Conservation (phyloP, 2,113 vertebrate species). For the Beaufortia kweichowensis region DNA sequence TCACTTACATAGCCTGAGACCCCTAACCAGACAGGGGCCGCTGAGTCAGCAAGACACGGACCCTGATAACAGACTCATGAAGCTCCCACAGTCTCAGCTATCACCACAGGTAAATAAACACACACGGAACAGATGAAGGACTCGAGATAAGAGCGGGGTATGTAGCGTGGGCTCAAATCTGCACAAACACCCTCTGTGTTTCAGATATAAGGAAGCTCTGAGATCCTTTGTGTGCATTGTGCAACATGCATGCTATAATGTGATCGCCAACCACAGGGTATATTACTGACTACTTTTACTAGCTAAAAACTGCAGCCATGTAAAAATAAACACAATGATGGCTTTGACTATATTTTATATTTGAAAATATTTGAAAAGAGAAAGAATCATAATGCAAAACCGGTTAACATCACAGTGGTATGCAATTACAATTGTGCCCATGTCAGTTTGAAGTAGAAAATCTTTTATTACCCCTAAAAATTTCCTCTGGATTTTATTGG, state of each 20-base stretch:
- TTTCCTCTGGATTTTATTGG: background rate
- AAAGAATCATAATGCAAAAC: background rate
- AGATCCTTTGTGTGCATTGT: background rate
- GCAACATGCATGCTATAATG: background rate
- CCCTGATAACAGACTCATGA: conserved; percentile 12
- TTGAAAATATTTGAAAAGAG: background rate
- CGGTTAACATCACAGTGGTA: too few species aligned
- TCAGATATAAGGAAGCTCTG: background rate
- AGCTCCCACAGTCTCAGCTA: conserved; percentile 18
- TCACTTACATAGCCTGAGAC: background rate
- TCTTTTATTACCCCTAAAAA: background rate
- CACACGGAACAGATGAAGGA: conserved; percentile 30
- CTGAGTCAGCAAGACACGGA: conserved; percentile 21
- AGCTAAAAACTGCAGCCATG: too few species aligned
- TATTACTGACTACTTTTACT: background rate
- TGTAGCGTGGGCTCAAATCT: conserved; percentile 28
- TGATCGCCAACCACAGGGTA: background rate
- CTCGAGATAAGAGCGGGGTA: conserved; percentile 33
- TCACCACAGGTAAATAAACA: conserved; percentile 47
- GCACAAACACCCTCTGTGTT: background rate
- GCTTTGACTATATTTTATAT: too few species aligned
- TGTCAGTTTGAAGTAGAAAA: too few species aligned
- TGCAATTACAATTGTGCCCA: too few species aligned
- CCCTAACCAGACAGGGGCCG: background rate
- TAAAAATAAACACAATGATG: too few species aligned